Base-by-base conservation (phyloP, 2,888 invertebrate species). In the Seira sanloemensis region DNA sequence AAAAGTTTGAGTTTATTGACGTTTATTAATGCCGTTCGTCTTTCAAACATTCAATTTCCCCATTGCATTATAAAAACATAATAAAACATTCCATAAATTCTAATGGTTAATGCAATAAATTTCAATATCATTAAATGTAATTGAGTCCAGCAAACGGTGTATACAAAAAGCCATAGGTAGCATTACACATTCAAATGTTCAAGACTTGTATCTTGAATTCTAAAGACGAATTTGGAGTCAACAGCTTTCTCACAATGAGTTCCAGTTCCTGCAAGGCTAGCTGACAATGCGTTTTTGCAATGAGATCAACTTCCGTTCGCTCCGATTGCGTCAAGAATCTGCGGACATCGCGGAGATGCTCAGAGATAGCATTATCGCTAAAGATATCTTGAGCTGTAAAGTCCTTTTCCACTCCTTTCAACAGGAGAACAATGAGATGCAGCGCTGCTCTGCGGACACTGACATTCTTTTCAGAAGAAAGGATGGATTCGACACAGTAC, bases 391-490 rank as follows among this genome's bases (percentile, higher is more conserved):
- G 68, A 0, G 67, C 67, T 24, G 76, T 27, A 16, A 87, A 77
- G 87, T 95, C 94, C 89, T 92, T 93, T 37, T 95, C 95, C 12
- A 96, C 92, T 5, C 97, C 97, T 90, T 94, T 94, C 62, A 97
- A 92, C 71, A 97, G 91, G 89, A 95, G 93, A 54, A 94, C 93
- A 86, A 95, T 92, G n/a, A 96, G 94, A 91, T 96, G 93, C 16
- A 96, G 94, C 2, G 96, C 95, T 2, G 96, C 96, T 90, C 96
- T 93, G 74, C 96, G 92, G 50, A 96, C 95, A 91, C 96, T 95
- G 1, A 94, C 91, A 25, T 94, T 93, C 90, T 94, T 93, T 90
- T 97, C 97, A 0, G 93, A 93, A 90, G 94, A 93, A 90, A 96
- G 92, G 88, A 95, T 93, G 87, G 93, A 93, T 90, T 94, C 93